Evolutionary conservation across 2,888 invertebrate species (phyloP), one percentile per base, ranked within the genome.

Genomic region (Heliconius charithonia): DNA sequence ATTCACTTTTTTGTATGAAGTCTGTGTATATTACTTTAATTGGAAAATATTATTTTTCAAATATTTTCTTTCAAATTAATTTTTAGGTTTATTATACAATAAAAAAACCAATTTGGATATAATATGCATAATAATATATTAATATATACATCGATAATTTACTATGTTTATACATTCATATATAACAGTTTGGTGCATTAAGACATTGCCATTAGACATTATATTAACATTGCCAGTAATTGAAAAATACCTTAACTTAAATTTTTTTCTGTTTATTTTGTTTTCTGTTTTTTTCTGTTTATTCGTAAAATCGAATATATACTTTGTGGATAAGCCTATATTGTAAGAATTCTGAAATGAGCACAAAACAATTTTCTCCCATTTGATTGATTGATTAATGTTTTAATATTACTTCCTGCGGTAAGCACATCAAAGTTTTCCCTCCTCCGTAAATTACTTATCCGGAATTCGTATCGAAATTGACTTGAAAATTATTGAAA

Each of bases 101-200:
- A 45, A 16, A 69, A 37, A 67, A 67, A 67, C 6, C 25, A n/a
- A 69, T 41, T 69, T 25, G 37, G 16, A 45, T 45, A 69, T 51
- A 19, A 51, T 69, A 29, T 77, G 77, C 79, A 69, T 45, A 80
- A 77, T 66, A 80, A 81, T 77, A 87, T 88, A 83, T 83, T 82
- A 65, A 41, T 73, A 77, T 62, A 77, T 75, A 67, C 73, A 75
- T 78, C 25, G 32, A 78, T 74, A 73, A 87, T 87, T 89, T 89
- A 89, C 89, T 85, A 83, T 83, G 83, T 83, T 80, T 81, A 81
- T 82, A 87, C 83, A 83, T 83, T 84, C 78, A 80, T 84, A 80
- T 82, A 75, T 78, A 80, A 82, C 81, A 87, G 89, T 89, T 86
- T 87, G 85, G 83, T 85, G 86, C 83, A 74, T 78, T 69, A 56